These are phyloP conservation scores for Crax fasciolata DNA, from an alignment of 2,797 vertebrate genomes.

Conservation along the genomic window DNA sequence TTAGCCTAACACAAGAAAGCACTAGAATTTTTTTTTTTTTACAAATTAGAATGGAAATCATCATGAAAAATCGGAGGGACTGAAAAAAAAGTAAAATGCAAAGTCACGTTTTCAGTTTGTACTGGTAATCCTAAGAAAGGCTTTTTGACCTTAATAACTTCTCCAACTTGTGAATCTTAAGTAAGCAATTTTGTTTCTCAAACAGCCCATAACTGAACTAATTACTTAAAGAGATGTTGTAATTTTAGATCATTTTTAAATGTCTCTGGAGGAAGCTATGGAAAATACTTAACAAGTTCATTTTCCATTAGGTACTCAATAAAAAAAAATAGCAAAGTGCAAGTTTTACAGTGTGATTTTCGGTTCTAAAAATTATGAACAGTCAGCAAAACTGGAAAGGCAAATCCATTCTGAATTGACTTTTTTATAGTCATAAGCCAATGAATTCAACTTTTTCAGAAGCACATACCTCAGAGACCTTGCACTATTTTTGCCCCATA, in stretches of 20 bases:
- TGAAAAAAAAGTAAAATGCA: background rate
- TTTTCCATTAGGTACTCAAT: background rate
- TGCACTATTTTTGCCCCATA: background rate
- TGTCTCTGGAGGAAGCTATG: constrained; percentile 20
- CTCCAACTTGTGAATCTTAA: background rate
- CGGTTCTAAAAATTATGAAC: constrained; percentile 15
- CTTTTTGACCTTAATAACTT: constrained; percentile 6
- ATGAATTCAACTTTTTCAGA: background rate
- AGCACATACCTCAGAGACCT: background rate
- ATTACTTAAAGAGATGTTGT: constrained; percentile 5
- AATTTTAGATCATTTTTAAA: constrained; percentile 23
- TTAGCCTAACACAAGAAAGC: background rate
- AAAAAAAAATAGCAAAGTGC: background rate
- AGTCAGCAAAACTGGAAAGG: constrained; percentile 18
- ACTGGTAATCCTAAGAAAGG: background rate
- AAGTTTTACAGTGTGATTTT: constrained; percentile 13
- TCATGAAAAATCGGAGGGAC: fast-evolving
- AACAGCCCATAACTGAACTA: constrained; percentile 17
- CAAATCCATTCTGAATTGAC: constrained; percentile 33
- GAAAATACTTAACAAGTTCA: constrained; percentile 23
- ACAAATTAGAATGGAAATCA: background rate
- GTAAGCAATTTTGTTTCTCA: constrained; percentile 29
- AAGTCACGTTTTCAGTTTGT: background rate
- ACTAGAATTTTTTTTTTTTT: background rate
- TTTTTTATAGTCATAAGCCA: background rate